Percentiles rank a stretch among this genome's conserved stretches.
Evolutionary conservation across 2,113 vertebrate species (phyloP).

Genomic region (Agelaius phoeniceus): DNA sequence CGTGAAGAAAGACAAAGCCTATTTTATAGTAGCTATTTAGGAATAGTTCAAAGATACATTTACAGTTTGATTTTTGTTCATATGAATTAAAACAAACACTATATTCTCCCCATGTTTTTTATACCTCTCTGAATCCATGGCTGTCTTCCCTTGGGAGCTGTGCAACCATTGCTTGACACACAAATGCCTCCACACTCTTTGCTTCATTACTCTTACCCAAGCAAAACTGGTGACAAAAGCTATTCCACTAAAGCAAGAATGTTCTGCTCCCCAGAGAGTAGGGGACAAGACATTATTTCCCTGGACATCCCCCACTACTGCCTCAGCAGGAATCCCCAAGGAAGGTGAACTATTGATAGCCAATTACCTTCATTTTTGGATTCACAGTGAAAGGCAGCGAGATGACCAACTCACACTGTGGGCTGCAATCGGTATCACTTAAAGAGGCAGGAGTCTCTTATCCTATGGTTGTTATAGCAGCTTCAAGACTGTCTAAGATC

Average conservation of each 20-base stretch:
- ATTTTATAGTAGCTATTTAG: not conserved
- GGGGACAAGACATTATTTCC: not conserved
- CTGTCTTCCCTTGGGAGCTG: not conserved
- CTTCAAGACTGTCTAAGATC: not conserved
- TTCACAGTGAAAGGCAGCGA: not conserved
- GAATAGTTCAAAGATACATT: not conserved
- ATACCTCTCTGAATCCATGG: not conserved
- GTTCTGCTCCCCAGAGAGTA: not conserved
- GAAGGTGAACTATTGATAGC: not conserved
- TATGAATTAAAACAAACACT: not conserved
- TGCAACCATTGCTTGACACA: not conserved
- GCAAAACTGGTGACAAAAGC: not conserved
- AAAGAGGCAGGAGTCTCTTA: not conserved
- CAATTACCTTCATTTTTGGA: not conserved
- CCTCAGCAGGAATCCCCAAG: not conserved
- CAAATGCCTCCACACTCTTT: not conserved
- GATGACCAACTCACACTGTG: not conserved
- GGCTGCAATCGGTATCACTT: not conserved
- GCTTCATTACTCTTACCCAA: not conserved
- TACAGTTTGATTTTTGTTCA: not conserved
- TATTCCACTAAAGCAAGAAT: not conserved
- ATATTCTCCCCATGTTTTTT: not conserved
- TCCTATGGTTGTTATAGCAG: not conserved
- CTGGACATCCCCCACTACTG: accelerated
- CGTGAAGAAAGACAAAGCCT: not conserved